Conservation (phyloP, 2,888 invertebrate species). For the Copidosoma aretas region DNA sequence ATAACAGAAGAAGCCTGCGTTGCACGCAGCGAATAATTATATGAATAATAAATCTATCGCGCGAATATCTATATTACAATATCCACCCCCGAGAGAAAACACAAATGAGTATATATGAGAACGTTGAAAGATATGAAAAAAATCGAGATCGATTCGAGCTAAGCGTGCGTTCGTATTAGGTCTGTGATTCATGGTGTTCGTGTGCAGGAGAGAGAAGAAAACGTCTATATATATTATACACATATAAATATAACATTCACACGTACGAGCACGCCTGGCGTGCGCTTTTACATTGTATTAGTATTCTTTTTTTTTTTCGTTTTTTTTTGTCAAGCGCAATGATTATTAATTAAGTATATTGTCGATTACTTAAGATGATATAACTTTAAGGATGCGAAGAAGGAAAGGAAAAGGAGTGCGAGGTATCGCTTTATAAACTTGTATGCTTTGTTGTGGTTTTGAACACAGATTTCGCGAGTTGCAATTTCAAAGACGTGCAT, state of each 20-base stretch:
- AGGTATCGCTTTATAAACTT: slow-evolving; percentile 29
- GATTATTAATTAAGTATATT: background rate
- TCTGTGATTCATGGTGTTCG: slow-evolving; percentile 35
- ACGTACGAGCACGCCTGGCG: slow-evolving; percentile 1
- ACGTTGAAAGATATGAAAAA: slow-evolving; percentile 1
- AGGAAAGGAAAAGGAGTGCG: slow-evolving; percentile 2
- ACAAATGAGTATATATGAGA: background rate
- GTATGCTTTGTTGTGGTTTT: slow-evolving; percentile 39
- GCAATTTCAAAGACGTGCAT: background rate
- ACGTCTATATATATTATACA: background rate
- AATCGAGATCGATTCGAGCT: slow-evolving; percentile 31
- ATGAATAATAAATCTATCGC: background rate
- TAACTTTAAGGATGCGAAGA: slow-evolving; percentile 10
- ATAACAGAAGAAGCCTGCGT: background rate
- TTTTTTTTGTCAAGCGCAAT: slow-evolving; percentile 12
- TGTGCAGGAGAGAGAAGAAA: slow-evolving; percentile 11
- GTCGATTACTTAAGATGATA: slow-evolving; percentile 9
- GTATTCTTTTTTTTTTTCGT: slow-evolving; percentile 37
- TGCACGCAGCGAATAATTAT: background rate
- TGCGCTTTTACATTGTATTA: slow-evolving; percentile 22
- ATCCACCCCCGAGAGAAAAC: slow-evolving; percentile 4
- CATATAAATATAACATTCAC: background rate
- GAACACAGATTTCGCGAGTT: slow-evolving; percentile 36
- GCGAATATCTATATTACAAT: slow-evolving; percentile 20
- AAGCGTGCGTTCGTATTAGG: slow-evolving; percentile 25